Evolutionary conservation across 2,113 vertebrate species (phyloP), one percentile per base, ranked within the genome.

Genomic region (Lamprotornis superbus): DNA sequence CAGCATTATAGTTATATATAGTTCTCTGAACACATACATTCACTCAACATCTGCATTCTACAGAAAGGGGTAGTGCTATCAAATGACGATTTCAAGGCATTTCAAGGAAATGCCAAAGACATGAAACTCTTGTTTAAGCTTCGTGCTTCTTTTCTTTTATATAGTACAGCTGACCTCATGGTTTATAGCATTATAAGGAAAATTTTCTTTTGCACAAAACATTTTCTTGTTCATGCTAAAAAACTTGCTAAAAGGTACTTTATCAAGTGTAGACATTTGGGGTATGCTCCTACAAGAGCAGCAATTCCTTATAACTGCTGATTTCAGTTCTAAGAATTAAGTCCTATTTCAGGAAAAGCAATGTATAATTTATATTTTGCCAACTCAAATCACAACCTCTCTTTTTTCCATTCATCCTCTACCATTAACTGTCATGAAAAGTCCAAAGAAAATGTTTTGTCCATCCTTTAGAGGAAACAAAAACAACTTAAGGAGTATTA

Each of bases 391-490:
- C 49, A 56, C 18, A 88, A 46, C 40, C 20, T 87, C 37, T 74
- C 18, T 84, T 93, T 92, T 92, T 92, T 76, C 65, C 89, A 53
- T 84, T 89, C 65, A 79, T 89, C 19, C 23, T 76, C 57, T 83
- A 79, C 18, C 39, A 89, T 59, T 89, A 80, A 65, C 53, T 94
- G 50, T 64, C 44, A 53, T 46, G 31, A 87, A 85, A 92, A 82
- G 23, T 76, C 80, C 65, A 92, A 91, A 56, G 56, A 70, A 93
- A 94, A 92, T 35, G 68, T 94, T 96, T 89, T 60, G 31, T 71
- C 83, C 59, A 35, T 65, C 82, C 30, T 40, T 91, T 70, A 84
- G 31, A 57, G 80, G 40, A 89, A 95, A 92, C 39, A 89, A 89
- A 92, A 92, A 42, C 71, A 90, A 35, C 15, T 68, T 63, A 47